Evolutionary conservation across 1,140 invertebrate genomes (phyloP), one percentile per base, ranked within the genome.

Genomic region (Mizuhopecten yessoensis): DNA sequence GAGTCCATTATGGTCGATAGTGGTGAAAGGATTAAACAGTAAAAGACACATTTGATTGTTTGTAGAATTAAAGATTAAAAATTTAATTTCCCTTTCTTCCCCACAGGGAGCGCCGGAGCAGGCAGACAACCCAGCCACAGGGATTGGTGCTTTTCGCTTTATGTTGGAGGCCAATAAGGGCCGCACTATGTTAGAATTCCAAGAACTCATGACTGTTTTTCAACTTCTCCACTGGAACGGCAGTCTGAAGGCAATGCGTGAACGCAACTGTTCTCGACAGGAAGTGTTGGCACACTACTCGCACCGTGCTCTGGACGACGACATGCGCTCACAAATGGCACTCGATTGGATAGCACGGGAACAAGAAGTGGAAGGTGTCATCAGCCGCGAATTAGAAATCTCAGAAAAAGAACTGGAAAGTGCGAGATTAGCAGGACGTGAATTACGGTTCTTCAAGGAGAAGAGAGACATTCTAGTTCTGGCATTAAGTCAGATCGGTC

Each of bases 161-260:
- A 99, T 99, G 98, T 97, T 99, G 93, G 98, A 99, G 96, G 98
- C 98, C 87, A 99, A 99, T 97, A 98, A 98, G 95, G 98, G 98
- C 0, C 97, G 98, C 87, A 99, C 98, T 29, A 99, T 99, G 98
- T 97, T 99, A 75, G 98, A 99, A 96, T 99, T 99, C 97, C 98
- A 99, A 96, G 99, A 99, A 96, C 97, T 99, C 92, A 99, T 99
- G 99, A 99, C 98, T 0, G 98, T 99, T 5, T 99, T 99, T 96
- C 98, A 99, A 96, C 97, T 99, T 86, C 97, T 99, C 0, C 99
- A 99, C 96, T 99, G 99, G 99, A 99, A 99, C 96, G 99, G 99
- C 0, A 99, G 98, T 90, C 96, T 99, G 91, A 98, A 99, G 95
- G 97, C 97, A 9, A 97, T 99, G 98, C 98, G 94, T 97, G 98